Evolutionary conservation across 2,797 vertebrate genomes (phyloP).

Genomic region (Petrocephalus schoutedeni): DNA sequence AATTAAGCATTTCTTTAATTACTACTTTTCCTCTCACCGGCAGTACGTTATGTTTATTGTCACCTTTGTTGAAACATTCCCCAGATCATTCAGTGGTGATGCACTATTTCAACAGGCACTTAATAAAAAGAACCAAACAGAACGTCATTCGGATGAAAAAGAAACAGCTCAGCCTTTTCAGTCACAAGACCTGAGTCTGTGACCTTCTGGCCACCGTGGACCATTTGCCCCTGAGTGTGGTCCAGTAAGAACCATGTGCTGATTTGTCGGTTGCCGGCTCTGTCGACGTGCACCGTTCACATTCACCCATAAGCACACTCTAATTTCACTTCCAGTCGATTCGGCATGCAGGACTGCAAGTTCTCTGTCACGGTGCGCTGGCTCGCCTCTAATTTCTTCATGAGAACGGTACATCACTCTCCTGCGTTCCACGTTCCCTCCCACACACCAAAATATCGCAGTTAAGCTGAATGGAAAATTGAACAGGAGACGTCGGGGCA

Average conservation of each 20-base stretch:
- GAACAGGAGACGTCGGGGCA: conserved; percentile 40
- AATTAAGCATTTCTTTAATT: conserved; percentile 22
- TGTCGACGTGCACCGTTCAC: conserved; percentile 33
- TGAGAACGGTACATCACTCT: conserved; percentile 56
- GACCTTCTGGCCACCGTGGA: background rate
- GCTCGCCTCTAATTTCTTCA: conserved; percentile 59
- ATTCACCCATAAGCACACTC: conserved; percentile 41
- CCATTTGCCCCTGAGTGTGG: background rate
- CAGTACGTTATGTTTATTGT: background rate
- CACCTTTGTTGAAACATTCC: background rate
- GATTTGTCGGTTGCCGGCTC: background rate
- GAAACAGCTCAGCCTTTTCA: background rate
- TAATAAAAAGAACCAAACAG: background rate
- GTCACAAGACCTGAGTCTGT: background rate
- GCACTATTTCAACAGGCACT: background rate
- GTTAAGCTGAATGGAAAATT: conserved; percentile 43
- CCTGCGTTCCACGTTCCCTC: conserved; percentile 45
- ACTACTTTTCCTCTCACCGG: background rate
- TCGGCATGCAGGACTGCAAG: conserved; percentile 53
- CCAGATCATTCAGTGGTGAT: background rate
- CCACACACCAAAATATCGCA: conserved; percentile 49
- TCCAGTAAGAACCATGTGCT: background rate
- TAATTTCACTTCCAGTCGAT: conserved; percentile 60
- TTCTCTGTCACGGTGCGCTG: conserved; percentile 47
- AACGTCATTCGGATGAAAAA: background rate